Evolutionary conservation across 2,797 vertebrate species (phyloP), one percentile per base, ranked within the genome.

Genomic region (Hozukius guyotensis): DNA sequence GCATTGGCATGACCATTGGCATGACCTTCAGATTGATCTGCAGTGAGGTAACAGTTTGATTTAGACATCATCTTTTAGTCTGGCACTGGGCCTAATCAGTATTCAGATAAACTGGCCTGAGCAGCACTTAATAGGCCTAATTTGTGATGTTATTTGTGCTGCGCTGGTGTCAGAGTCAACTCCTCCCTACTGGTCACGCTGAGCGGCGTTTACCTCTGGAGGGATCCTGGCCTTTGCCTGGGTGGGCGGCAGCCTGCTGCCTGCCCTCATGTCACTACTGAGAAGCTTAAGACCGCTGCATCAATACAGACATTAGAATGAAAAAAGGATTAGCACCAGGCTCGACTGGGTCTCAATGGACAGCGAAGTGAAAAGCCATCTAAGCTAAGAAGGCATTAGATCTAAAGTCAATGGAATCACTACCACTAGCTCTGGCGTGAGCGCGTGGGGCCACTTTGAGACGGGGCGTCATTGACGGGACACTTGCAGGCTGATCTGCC

Each of bases 291-390:
- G 84, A 71, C 86, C 12, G 74, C 75, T 16, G 59, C 88, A 77
- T 93, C 90, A 92, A 91, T 93, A 90, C 87, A 79, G 81, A 89
- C 88, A 87, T 90, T 89, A 89, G 87, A 91, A 90, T 90, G 83
- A 90, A 88, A 84, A 78, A 88, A 76, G 90, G 92, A 93, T 94
- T 93, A 92, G 85, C 57, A 16, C 83, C 83, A 74, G 80, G 87
- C 88, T 87, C 89, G 86, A 91, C 83, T 49, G 79, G 74, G 57
- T 91, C 90, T 92, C 89, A 84, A 89, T 89, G 88, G 92, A 69
- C 85, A 76, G 80, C 2, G 16, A 78, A 67, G 83, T 74, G 70
- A 93, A 93, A 91, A 88, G 86, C 85, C 83, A 89, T 81, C 76
- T 29, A 72, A 91, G 90, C 87, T 86, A 72, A 84, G 82, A 87